Evolutionary conservation across 2,888 invertebrate species (phyloP).

Genomic region (Lycaena phlaeas): DNA sequence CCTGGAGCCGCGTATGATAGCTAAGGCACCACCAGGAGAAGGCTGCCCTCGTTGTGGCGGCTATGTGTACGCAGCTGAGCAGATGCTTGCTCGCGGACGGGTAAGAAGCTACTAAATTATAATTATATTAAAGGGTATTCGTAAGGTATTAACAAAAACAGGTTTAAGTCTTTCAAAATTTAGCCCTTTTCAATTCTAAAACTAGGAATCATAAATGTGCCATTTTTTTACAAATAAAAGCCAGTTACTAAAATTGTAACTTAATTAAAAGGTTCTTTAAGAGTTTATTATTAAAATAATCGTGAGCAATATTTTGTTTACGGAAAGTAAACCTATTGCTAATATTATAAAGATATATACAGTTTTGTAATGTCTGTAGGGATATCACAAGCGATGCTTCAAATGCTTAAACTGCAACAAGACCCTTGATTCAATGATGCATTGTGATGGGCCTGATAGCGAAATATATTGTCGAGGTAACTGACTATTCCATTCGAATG

Average conservation of each 20-base stretch:
- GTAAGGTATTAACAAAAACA: no score
- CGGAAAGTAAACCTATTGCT: no score
- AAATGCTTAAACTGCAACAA: slow-evolving; percentile 89
- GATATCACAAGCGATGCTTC: slow-evolving; percentile 92
- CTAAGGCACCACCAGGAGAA: slow-evolving; percentile 87
- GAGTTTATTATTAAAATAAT: no score
- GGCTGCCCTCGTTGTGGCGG: slow-evolving; percentile 93
- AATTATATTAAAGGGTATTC: no score
- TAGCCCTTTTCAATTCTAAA: no score
- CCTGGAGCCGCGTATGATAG: slow-evolving; percentile 80
- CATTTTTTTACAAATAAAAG: no score
- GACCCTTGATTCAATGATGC: slow-evolving; percentile 89
- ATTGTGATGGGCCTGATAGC: slow-evolving; percentile 93
- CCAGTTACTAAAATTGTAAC: no score
- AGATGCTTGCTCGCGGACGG: slow-evolving; percentile 92
- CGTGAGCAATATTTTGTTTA: no score
- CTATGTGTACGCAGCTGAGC: slow-evolving; percentile 91
- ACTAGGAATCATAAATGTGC: no score
- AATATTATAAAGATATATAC: not conserved
- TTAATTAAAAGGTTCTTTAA: no score
- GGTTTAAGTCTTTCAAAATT: no score
- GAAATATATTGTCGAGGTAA: slow-evolving; percentile 95
- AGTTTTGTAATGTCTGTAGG: slow-evolving; percentile 68
- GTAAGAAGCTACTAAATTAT: slow-evolving; percentile 64
- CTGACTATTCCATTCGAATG: slow-evolving; percentile 23